Evolutionary conservation across 1,140 invertebrate genomes (phyloP), one percentile per base, ranked within the genome.

Genomic region (Mizuhopecten yessoensis): DNA sequence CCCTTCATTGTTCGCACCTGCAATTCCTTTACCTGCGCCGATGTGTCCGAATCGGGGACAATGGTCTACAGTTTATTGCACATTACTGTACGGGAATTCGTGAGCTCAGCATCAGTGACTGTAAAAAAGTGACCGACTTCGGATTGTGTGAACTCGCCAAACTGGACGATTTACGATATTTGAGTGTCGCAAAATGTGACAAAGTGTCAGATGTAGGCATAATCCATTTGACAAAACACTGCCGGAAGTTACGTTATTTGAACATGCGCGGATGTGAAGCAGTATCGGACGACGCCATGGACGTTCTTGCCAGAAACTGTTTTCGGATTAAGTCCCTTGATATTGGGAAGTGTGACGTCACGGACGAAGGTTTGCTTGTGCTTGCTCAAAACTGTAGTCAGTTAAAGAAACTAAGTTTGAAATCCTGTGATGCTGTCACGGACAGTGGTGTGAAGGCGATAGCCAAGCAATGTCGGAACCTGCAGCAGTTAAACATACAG

Each of bases 181-280:
- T 99, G 3, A 99, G 98, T 93, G 98, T 99, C 13, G 99, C 98
- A 0, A 98, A 99, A 96, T 99, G 99, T 96, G 97, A 97, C 9
- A 98, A 98, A 93, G 97, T 99, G 86, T 99, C 98, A 0, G 99
- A 99, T 96, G 99, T 98, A 95, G 98, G 98, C 0, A n/a, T 99
- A 98, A 92, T 98, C 93, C 98, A 98, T n/a, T 97, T 99, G 29
- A 98, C 98, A 0, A 97, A 98, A 90, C 97, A 98, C 86, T 99
- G 98, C 95, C 98, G 98, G 95, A 99, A 98, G 96, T 96, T 99
- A 75, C 97, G 98, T 10, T 99, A 99, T 96, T 97, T 99, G 39
- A 99, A 99, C 96, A 98, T 98, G 0, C 97, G 99, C 49, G 98
- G 98, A 9, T 99, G 98, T 95, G 98, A 99, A 93, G 98, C 98